Evolutionary conservation across 2,888 invertebrate genomes (phyloP), one percentile per base, ranked within the genome.

Genomic region (Papilio demoleus): DNA sequence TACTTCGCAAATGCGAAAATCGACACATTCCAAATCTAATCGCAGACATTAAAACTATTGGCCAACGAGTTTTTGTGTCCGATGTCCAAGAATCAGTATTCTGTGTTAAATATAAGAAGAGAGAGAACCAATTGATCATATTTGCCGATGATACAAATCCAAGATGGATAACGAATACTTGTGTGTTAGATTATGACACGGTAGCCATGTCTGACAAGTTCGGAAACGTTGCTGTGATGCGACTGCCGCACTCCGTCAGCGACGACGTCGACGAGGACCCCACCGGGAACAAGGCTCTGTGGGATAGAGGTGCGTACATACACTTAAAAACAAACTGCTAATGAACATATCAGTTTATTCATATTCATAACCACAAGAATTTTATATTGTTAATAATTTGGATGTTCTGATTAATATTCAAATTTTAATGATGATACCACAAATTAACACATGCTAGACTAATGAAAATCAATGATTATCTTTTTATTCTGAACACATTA

Each of bases 181-280:
- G 97, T 72, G 94, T 99, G 64, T 90, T 99, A 61, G 99, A 99
- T 91, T 99, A 99, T 80, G 98, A 98, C 82, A 99, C 99, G 0
- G 96, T 99, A 17, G 99, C 99, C 0, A 96, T 97, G 70, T 97
- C 98, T 8, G 99, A 99, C 87, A 99, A 99, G 88, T 99, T 99
- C 93, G 99, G 99, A 38, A 99, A 99, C 83, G 94, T 99, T 74
- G 95, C 97, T 68, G 95, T 99, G 68, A 96, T 99, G 79, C 94
- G 99, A 56, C 86, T 99, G 67, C 98, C 99, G 0, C 95, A 96
- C 65, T 97, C 97, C 69, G 96, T 98, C 1, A 97, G 97, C 31
- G 99, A 99, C 88, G 99, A 99, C 83, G 98, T 99, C 0, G 99
- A 99, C 85, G 99, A 99, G 88, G 99, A 99, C 90, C 99, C 99